Conservation (phyloP, 2,797 vertebrate species). For the Acridotheres tristis region DNA sequence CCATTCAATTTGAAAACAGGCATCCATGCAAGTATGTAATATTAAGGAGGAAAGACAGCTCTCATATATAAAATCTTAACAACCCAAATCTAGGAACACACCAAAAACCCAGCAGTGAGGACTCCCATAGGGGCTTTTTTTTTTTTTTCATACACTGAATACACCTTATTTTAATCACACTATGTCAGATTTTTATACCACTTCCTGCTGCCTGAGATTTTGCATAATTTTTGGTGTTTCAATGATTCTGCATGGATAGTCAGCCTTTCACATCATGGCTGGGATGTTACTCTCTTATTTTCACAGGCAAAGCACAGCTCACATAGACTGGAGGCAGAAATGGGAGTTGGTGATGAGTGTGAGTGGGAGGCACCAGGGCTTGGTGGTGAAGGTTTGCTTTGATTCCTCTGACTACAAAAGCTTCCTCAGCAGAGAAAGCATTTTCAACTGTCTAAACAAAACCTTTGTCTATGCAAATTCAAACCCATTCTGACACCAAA, state of each 20-base stretch:
- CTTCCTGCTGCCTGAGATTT: not conserved
- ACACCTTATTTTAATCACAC: not conserved
- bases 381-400: conserved; percentile 38
- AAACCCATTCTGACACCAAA: conserved; percentile 17
- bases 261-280: not conserved
- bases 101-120: not conserved
- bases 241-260: not conserved
- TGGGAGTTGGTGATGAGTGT: not conserved
- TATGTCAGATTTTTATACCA: not conserved
- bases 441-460: conserved; percentile 44
- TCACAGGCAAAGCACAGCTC: not conserved
- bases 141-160: not conserved
- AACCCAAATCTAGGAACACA: not conserved
- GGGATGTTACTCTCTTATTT: not conserved
- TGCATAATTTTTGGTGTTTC: not conserved
- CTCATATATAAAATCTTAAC: not conserved
- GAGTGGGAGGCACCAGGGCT: conserved; percentile 45
- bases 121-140: not conserved
- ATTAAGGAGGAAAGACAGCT: not conserved
- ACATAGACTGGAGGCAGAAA: not conserved
- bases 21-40: not conserved
- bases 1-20: conserved; percentile 4
- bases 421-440: not conserved
- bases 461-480: conserved; percentile 32
- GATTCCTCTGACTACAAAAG: conserved; percentile 50